A percentile compares a stretch with the other conserved stretches of the same genome.
Evolutionary conservation across 2,888 invertebrate species (phyloP).

Genomic region (Caenorhabditis auriculariae): DNA sequence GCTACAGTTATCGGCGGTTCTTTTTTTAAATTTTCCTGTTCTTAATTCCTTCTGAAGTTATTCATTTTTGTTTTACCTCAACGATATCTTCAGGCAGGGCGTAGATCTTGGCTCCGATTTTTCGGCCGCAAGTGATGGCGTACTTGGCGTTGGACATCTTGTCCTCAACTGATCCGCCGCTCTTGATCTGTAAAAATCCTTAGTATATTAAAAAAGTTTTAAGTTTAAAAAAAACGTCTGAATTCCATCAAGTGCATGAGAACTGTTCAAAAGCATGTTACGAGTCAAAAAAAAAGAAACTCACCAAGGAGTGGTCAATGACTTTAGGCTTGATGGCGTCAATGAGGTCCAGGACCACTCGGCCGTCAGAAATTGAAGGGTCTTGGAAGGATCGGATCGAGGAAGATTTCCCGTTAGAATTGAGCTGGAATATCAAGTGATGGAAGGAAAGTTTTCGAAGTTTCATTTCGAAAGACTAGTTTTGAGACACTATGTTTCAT

Average conservation of each 20-base stretch:
- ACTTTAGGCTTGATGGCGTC: conserved; percentile 93
- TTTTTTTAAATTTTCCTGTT: not conserved
- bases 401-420: conserved; percentile 65
- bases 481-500: too few species aligned
- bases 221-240: not conserved
- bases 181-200: conserved; percentile 37
- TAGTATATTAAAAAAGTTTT: too few species aligned
- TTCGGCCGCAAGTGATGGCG: conserved; percentile 95
- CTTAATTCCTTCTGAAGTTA: too few species aligned
- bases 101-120: conserved; percentile 94
- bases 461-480: not conserved
- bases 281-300: conserved; percentile 1
- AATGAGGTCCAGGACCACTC: conserved; percentile 89
- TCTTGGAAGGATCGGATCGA: conserved; percentile 74
- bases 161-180: conserved; percentile 33
- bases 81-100: conserved; percentile 98
- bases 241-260: not conserved
- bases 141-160: conserved; percentile 89
- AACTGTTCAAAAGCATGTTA: not conserved
- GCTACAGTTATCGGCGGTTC: too few species aligned
- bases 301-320: conserved; percentile 77
- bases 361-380: conserved; percentile 82
- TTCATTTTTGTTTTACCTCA: conserved; percentile 69
- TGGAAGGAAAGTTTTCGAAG: too few species aligned
- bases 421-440: conserved; percentile 60